Evolutionary conservation across 2,113 vertebrate genomes (phyloP), one percentile per base, ranked within the genome.

Genomic region (Sinocyclocheilus grahami): DNA sequence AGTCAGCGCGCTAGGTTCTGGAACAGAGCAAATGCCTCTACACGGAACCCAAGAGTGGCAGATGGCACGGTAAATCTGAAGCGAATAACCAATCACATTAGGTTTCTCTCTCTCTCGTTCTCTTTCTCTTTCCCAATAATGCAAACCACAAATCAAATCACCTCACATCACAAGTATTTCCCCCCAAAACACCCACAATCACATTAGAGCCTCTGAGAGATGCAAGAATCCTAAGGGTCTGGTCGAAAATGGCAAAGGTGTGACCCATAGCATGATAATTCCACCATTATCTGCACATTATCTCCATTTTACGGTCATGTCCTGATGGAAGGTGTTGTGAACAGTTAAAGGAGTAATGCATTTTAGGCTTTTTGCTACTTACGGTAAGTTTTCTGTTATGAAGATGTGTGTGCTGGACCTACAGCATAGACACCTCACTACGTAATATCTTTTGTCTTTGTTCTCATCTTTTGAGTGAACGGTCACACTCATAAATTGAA

Each of bases 61-160:
- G 87, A 88, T 88, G 84, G 84, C 75, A 82, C n/a, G 51, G 83
- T 51, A 77, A 84, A 86, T 71, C 85, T 84, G 85, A 86, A 82
- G 62, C 39, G 75, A 63, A 42, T 72, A n/a, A 42, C 24, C 82
- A 86, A 86, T 86, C 63, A 39, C 81, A 71, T 86, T 86, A 86
- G 53, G 65, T 71, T 71, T 53, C 13, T 53, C 51, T 53, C 51
- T 53, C 51, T 53, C 51, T 53, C 51, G 14, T 13, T 14, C 51
- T 53, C 13, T 14, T 13, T 53, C 46, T 48, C 46, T 46, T 6
- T 10, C 62, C 42, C 53, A 82, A 82, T 82, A 82, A 86, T 79
- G 81, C 78, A 84, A 86, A 84, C 76, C 55, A 42, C 67, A 84
- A 84, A 88, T 88, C 82, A 71, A 84, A 88, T 88, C 87, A 85